Base-by-base conservation (phyloP, 2,113 vertebrate species). In the Hypocryptadius cinnamomeus region DNA sequence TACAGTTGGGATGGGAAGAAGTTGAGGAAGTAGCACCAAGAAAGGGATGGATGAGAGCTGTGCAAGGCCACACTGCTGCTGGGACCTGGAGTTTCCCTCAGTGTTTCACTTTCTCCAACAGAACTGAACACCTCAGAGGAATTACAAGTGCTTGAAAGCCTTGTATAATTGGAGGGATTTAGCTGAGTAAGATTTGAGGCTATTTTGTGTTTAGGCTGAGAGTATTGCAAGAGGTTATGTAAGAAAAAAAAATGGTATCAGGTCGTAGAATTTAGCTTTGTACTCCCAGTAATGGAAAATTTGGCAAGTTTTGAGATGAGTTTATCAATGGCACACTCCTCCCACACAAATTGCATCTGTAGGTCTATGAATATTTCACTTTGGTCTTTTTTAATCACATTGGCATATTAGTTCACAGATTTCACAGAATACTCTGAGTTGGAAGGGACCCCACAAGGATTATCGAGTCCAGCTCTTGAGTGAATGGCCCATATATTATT, bases 381-480 rank as follows among this genome's bases (percentile, higher is more conserved):
- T 59, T 47, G 56, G 33, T 63, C 56, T 48, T 60, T 77, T 33
- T 74, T 53, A 89, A 57, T 95, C 47, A 20, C 3, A 5, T 4
- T 79, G 87, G 64, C 28, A 5, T 56, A 18, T 8, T 42, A 50
- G 45, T 51, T 88, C 50, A 53, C 53, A 61, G 61, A 69, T 68
- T 51, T 88, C 50, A 60, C 70, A 61, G 61, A 61, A 56, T 48
- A 11, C 9, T 45, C 30, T 54, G 63, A 54, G 54, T 47, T 89
- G 64, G 25, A 89, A 54, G 47, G 42, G 25, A 48, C 47, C 47
- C 15, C 54, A 42, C 35, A 14, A 54, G 63, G 25, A 61, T 54
- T 70, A 15, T 18, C 0, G 0, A 47, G 54, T 76, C 17, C 63
- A 69, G 0, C n/a, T 56, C 21, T 21, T 35, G 35, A 76, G 47